A percentile compares a stretch with the other conserved stretches of the same genome.
Evolutionary conservation across 1,140 invertebrate species (phyloP).

Genomic region (Papilio xuthus): DNA sequence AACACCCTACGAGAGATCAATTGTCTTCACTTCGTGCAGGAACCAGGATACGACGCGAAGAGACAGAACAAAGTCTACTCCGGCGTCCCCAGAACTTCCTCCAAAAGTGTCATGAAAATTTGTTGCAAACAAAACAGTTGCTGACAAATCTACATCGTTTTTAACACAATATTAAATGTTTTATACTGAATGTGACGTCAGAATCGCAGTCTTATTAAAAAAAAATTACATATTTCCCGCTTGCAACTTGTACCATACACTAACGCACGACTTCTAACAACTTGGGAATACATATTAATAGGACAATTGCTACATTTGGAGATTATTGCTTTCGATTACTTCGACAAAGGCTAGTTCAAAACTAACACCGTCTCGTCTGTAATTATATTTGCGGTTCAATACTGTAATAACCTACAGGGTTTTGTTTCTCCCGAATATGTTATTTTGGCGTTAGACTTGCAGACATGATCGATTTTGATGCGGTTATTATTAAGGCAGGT

Average conservation of each 20-base stretch:
- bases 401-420: background rate
- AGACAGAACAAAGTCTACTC: too few relatives aligned
- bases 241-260: background rate
- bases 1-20: background rate
- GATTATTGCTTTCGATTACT: slow-evolving; percentile 37
- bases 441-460: too few relatives aligned
- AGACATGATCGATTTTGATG: too few relatives aligned
- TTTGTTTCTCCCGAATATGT: too few relatives aligned
- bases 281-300: slow-evolving; percentile 38
- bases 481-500: too few relatives aligned
- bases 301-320: slow-evolving; percentile 36
- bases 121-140: too few relatives aligned
- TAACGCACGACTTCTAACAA: slow-evolving; percentile 8
- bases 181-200: background rate
- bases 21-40: background rate
- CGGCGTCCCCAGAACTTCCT: too few relatives aligned
- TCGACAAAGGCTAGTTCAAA: background rate
- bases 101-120: too few relatives aligned
- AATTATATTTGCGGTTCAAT: background rate
- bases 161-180: background rate
- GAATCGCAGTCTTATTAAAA: background rate
- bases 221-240: background rate
- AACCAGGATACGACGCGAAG: background rate
- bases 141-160: background rate
- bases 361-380: slow-evolving; percentile 6